Evolutionary conservation across 2,113 vertebrate species (phyloP), one percentile per base, ranked within the genome.

Genomic region (Cinclus mexicanus): DNA sequence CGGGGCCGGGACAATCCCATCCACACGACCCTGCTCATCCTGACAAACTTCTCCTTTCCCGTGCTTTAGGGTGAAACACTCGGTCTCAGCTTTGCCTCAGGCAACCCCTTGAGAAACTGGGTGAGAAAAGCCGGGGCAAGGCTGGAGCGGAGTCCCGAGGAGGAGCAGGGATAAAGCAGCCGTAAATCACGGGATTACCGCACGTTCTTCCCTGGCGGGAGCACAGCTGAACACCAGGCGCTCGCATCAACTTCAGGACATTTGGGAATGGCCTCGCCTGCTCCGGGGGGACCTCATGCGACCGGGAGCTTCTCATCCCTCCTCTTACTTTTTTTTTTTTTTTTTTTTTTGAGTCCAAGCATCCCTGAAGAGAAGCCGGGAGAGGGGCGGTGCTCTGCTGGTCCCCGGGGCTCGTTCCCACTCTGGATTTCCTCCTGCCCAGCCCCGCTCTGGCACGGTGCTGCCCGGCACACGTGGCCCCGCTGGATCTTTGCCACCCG

Each of bases 1-100:
- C 2, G 0, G 46, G 21, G 2, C 55, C 0, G 0, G 47, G 6
- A 2, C 3, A 1, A 33, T 5, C 8, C 29, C 44, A 46, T 53
- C 35, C 71, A 1, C 7, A 1, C 0, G 28, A 3, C 0, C 7
- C 80, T 0, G 39, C 1, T 17, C 7, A 2, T 8, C 53, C 80
- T 5, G 41, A 21, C 24, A 42, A 26, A 42, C 50, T 46, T 22
- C 76, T 63, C 46, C 29, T 47, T 41, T 26, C 55, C 9, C 1
- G 1, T 8, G 64, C 29, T 89, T 63, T 5, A 2, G 72, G 59
- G 39, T n/a, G 59, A 52, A 80, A 89, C 0, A 0, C 8, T 29
- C 15, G 6, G 5, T n/a, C 67, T 49, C 0, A 1, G 22, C 39
- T 90, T 89, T 13, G 29, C 81, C 94, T 87, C 50, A 11, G 55